Conservation (phyloP, 2,113 vertebrate species). For the Seriola dumerili region DNA sequence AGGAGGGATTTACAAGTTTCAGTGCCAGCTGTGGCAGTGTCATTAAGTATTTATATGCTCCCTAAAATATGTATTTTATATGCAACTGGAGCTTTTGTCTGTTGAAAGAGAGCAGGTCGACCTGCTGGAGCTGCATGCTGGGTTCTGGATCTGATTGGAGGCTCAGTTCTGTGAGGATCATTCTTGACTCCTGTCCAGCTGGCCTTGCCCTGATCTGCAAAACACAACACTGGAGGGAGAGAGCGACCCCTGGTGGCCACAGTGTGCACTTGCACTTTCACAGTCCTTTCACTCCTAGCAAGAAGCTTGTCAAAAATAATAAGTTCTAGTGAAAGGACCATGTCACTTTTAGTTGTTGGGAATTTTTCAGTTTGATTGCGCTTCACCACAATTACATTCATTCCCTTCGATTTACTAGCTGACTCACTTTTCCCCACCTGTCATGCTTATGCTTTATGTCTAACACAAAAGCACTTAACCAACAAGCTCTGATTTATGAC, state of each 20-base stretch:
- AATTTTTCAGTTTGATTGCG: conserved; percentile 24
- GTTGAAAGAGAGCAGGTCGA: conserved; percentile 42
- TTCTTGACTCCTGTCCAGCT: conserved; percentile 62
- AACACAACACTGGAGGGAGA: conserved; percentile 49
- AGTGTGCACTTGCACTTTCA: conserved; percentile 9
- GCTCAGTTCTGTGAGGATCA: conserved; percentile 51
- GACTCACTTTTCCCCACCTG: conserved; percentile 57
- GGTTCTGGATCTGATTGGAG: conserved; percentile 46
- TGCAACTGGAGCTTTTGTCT: conserved; percentile 64
- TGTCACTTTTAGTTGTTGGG: conserved; percentile 10
- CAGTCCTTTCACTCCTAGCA: neutral
- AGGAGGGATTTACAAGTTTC: conserved; percentile 67
- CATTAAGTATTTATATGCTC: conserved; percentile 76
- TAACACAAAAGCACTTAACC: conserved; percentile 72
- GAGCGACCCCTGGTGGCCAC: conserved; percentile 82
- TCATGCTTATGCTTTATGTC: conserved; percentile 59
- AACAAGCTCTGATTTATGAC: conserved; percentile 73
- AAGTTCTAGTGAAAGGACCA: conserved; percentile 16
- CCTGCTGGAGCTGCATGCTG: conserved; percentile 51
- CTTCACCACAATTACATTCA: conserved; percentile 22
- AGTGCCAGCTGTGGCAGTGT: conserved; percentile 69
- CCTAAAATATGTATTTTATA: conserved; percentile 70
- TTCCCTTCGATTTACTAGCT: conserved; percentile 43
- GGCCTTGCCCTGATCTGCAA: conserved; percentile 29
- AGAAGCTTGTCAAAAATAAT: conserved; percentile 27